Evolutionary conservation across 30 jellyfish, hydroid and myxozoan genomes (phyloP), one percentile per base, ranked within the genome.

Genomic region (Turritopsis rubra): DNA sequence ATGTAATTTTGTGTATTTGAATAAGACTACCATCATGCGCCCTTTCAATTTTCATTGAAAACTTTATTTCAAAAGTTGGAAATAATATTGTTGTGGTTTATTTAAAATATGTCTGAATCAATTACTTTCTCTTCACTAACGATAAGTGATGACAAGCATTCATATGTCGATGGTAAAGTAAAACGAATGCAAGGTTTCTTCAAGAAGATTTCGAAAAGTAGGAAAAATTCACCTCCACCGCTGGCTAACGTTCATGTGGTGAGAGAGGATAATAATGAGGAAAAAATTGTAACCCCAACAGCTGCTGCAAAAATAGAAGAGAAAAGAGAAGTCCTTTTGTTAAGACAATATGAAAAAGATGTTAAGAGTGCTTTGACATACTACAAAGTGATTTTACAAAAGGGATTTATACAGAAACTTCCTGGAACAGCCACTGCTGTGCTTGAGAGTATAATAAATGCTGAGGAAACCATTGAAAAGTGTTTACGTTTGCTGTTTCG

Each of bases 341-440:
- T 93, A 20, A 77, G 71, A 26, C 94, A 95, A 29, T 85, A 77
- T 79, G 91, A 93, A 72, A 93, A 88, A 78, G 99, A 93, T 68
- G 95, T 93, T n/a, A 88, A 93, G 65, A 93, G 99, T 93, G 99
- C 99, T 70, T 81, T 93, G 80, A 95, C 90, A 75, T 93, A 93
- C 83, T 93, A 93, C 84, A 93, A 93, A 80, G 99, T 89, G 25
- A 93, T 93, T 60, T 88, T 93, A 53, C 88, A 88, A 65, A 93
- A 88, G 72, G 94, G 96, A 9, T 84, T 93, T 81, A 81, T 86
- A 30, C 96, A 93, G 79, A 93, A 93, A 81, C 81, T 93, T 53
- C 99, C 99, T 8, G 99, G 99, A 24, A 93, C 99, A 54, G 99
- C 99, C 20, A 93, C 96, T 29, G 99, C 95, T 23, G 96, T 93